A percentile compares a stretch with the other conserved stretches of the same genome.
Conservation (phyloP, 1,140 invertebrate genomes). For the Saccostrea glomerata region DNA sequence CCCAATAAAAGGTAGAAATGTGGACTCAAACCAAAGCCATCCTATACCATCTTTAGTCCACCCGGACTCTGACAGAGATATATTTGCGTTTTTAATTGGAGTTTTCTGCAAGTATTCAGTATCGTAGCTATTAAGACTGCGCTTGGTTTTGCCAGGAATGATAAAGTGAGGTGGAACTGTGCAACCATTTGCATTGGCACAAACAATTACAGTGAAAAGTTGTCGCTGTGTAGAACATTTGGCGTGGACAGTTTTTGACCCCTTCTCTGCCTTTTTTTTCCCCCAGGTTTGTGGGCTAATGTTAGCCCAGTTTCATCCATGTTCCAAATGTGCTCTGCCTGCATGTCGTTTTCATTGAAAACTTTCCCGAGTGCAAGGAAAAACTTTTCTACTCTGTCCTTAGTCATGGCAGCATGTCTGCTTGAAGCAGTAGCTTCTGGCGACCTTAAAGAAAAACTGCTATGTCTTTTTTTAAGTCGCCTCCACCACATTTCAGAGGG, state of each 20-base stretch:
- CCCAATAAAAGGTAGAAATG: slow-evolving; percentile 14
- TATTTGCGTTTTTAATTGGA: not conserved
- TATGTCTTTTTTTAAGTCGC: slow-evolving; percentile 18
- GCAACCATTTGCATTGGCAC: slow-evolving; percentile 21
- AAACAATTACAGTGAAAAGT: slow-evolving; percentile 31
- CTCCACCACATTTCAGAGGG: slow-evolving; percentile 39
- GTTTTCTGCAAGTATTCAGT: not conserved
- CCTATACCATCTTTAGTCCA: slow-evolving; percentile 36
- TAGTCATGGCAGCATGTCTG: slow-evolving; percentile 32
- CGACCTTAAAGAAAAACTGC: slow-evolving; percentile 29
- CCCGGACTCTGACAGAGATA: not conserved
- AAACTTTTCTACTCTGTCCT: not conserved
- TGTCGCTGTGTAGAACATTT: slow-evolving; percentile 33
- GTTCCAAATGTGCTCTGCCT: slow-evolving; percentile 40
- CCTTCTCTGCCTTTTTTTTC: not conserved
- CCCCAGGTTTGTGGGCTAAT: slow-evolving; percentile 18
- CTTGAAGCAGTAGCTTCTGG: slow-evolving; percentile 29
- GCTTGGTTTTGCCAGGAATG: slow-evolving; percentile 43
- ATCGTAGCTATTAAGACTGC: not conserved
- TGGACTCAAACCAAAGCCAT: slow-evolving; percentile 1
- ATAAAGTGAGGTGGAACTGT: slow-evolving; percentile 46
- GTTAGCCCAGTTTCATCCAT: slow-evolving; percentile 47
- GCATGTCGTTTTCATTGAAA: slow-evolving; percentile 4
- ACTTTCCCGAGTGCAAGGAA: slow-evolving; percentile 32
- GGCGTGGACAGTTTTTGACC: not conserved